Base-by-base conservation (phyloP, 2,113 vertebrate genomes). In the Triplophysa tibetana region DNA sequence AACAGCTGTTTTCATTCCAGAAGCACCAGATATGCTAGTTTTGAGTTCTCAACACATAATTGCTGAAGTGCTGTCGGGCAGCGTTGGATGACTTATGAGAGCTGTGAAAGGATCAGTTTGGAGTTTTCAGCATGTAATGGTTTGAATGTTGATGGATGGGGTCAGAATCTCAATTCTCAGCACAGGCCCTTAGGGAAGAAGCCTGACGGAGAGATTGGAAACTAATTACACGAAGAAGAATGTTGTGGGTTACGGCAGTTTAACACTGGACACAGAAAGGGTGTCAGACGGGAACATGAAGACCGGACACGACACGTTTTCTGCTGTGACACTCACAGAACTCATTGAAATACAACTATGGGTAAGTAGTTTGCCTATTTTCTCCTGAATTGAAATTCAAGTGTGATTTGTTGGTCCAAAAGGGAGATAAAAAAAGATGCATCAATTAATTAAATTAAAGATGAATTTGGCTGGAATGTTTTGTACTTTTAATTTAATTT, bases 141-240 rank as follows among this genome's bases (percentile, higher is more conserved):
- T 41, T 38, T 66, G 38, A 67, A 45, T 29, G 79, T 29, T 81
- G 79, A 81, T 23, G 23, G 60, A 81, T 74, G 68, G 63, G 70
- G 61, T 75, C 58, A 54, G 23, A 54, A 60, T 12, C 21, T 0
- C 38, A 60, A 41, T 50, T 52, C 67, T 33, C 56, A 62, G 67
- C 4, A 50, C 23, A 63, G 58, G 56, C 54, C 77, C 77, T 52
- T 33, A 62, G 77, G 79, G 79, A 41, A 17, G 16, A 75, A 63
- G 2, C 14, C 29, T 65, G 48, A 41, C 21, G 17, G n/a, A 67
- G 21, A 67, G 48, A 69, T 78, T 33, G 41, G 67, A 45, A 68
- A 52, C 50, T 52, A 52, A 63, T 29, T 63, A 75, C 33, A 19
- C 23, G 48, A 62, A 16, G 19, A 75, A 62, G 72, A 75, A 75